A percentile compares a stretch with the other conserved stretches of the same genome.
Evolutionary conservation across 2,797 vertebrate genomes (phyloP).

Genomic region (Manis crassicaudata): DNA sequence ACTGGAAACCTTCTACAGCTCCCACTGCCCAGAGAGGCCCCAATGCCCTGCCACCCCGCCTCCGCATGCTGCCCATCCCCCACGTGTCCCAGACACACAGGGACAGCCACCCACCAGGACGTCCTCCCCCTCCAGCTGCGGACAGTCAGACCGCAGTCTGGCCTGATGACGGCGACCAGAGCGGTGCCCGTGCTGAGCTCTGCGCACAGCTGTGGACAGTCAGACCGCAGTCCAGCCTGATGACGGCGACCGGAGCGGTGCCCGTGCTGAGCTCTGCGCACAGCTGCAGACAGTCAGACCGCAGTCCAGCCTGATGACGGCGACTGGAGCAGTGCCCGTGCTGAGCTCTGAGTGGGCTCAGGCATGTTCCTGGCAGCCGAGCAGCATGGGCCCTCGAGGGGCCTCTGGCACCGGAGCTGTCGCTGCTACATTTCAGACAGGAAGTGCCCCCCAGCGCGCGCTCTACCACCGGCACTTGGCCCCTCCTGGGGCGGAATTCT

Average conservation of each 20-base stretch:
- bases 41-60: background rate
- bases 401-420: too few species aligned
- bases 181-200: too few species aligned
- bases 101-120: too few species aligned
- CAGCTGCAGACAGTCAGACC: background rate
- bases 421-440: too few species aligned
- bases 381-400: fast-evolving
- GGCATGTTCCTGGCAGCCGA: fast-evolving
- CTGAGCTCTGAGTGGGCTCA: fast-evolving
- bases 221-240: too few species aligned
- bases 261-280: fast-evolving
- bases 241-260: fast-evolving
- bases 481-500: fast-evolving
- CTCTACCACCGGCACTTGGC: too few species aligned
- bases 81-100: fast-evolving
- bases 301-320: fast-evolving
- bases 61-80: fast-evolving
- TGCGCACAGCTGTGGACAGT: too few species aligned
- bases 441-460: too few species aligned
- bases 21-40: too few species aligned
- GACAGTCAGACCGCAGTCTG: too few species aligned
- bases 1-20: background rate
- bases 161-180: fast-evolving
- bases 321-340: fast-evolving
- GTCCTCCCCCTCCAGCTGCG: background rate